Percentiles rank a stretch among this genome's conserved stretches.
These are phyloP conservation scores for Panopea generosa DNA, from an alignment of 2,888 invertebrate species.

Conservation along the genomic window DNA sequence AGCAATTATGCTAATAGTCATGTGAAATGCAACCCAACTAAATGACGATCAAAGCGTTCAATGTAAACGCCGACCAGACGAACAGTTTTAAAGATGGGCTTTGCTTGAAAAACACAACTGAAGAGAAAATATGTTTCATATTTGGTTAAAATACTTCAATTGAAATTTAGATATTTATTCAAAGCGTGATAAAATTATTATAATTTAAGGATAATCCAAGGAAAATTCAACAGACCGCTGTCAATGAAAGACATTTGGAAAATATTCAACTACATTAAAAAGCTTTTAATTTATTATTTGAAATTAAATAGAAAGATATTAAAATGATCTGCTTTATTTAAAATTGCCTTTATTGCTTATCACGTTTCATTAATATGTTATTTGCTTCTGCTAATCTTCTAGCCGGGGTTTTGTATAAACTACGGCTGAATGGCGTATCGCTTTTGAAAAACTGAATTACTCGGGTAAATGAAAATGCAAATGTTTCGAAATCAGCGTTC, in stretches of 20 bases:
- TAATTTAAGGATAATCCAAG: conserved; percentile 10
- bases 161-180: conserved; percentile 5
- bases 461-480: no score
- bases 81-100: conserved; percentile 1
- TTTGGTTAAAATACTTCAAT: conserved; percentile 10
- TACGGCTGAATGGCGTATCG: neutral
- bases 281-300: conserved; percentile 26
- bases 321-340: conserved; percentile 33
- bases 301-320: conserved; percentile 53
- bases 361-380: conserved; percentile 33
- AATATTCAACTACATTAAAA: conserved; percentile 31
- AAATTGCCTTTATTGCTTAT: conserved; percentile 27
- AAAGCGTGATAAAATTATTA: conserved; percentile 10
- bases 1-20: conserved; percentile 28
- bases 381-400: conserved; percentile 29
- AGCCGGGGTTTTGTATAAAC: conserved; percentile 1
- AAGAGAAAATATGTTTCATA: conserved; percentile 9
- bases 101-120: neutral
- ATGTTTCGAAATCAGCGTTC: no score
- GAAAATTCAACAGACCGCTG: conserved; percentile 5
- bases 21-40: conserved; percentile 5
- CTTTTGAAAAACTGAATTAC: no score
- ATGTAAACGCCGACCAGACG: conserved; percentile 8
- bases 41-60: conserved; percentile 7
- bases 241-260: conserved; percentile 13